phyloP scores from a whole-genome alignment of 2,797 vertebrate genomes.

The Heliangelus exortis region DNA sequence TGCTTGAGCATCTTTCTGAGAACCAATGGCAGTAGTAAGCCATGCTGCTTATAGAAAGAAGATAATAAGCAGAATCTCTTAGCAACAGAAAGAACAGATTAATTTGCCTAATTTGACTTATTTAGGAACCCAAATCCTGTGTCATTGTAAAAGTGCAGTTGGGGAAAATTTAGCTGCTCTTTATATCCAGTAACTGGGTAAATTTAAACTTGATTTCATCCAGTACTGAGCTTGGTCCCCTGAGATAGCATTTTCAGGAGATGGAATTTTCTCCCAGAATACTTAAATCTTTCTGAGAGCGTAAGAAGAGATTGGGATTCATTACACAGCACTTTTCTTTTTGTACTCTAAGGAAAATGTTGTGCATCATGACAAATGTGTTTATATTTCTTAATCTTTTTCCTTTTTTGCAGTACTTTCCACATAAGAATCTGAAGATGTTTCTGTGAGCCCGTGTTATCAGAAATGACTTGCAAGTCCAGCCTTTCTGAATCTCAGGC shows the following conservation, averaged over 20 bases:
- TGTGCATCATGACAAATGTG: background rate
- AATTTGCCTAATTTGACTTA: background rate
- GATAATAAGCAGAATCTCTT: background rate
- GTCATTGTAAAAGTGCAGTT: background rate
- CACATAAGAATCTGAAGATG: slow-evolving; percentile 94
- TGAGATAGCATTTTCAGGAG: background rate
- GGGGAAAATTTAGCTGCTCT: background rate
- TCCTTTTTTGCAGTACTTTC: slow-evolving; percentile 87
- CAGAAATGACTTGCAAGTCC: slow-evolving; percentile 22
- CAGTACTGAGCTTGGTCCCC: background rate
- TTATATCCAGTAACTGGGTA: background rate
- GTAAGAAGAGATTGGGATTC: background rate
- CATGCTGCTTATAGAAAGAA: background rate
- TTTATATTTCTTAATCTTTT: background rate
- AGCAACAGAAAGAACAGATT: background rate
- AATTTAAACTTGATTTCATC: background rate
- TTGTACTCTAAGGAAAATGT: background rate
- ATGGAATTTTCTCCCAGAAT: background rate
- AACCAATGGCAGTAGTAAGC: background rate
- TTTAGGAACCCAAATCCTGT: background rate
- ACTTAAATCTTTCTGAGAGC: background rate
- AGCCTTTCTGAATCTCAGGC: slow-evolving; percentile 70
- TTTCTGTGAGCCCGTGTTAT: background rate
- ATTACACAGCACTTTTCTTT: background rate
- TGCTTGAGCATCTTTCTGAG: background rate